These are phyloP conservation scores for Drosophila pseudotalamancana DNA, from an alignment of 2,888 invertebrate genomes.

Conservation along the genomic window DNA sequence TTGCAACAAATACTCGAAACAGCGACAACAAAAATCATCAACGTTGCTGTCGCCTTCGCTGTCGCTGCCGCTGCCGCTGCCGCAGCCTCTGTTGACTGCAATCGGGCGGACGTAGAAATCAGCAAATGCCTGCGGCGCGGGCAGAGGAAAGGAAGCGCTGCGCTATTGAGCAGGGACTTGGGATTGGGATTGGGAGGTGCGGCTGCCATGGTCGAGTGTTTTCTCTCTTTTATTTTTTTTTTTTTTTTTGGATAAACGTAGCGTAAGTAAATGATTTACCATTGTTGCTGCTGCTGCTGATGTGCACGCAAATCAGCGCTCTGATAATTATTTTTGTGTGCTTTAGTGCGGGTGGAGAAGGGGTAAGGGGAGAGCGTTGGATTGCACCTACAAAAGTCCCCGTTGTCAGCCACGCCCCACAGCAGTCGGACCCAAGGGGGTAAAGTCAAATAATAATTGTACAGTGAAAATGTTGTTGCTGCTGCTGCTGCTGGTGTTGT, in stretches of 20 bases:
- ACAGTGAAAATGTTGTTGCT: constrained; percentile 26
- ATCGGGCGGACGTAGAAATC: constrained; percentile 46
- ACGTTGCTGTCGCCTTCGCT: constrained; percentile 30
- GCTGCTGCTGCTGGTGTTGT: constrained; percentile 11
- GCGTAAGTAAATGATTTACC: constrained; percentile 70
- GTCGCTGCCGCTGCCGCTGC: not conserved
- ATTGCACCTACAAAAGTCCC: constrained; percentile 6
- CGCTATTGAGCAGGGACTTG: constrained; percentile 6
- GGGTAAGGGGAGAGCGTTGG: not conserved
- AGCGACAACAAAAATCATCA: constrained; percentile 41
- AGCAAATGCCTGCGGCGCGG: constrained; percentile 53
- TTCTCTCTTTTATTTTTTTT: not conserved
- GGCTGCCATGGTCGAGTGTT: not conserved
- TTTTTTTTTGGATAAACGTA: constrained; percentile 44
- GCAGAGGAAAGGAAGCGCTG: not conserved
- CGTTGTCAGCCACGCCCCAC: constrained; percentile 3
- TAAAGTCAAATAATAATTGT: constrained; percentile 50
- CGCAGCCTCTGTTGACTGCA: constrained; percentile 46
- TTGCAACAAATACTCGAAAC: constrained; percentile 62
- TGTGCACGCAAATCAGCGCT: constrained; percentile 44
- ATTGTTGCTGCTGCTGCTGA: constrained; percentile 19
- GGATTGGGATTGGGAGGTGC: not conserved
- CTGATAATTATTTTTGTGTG: constrained; percentile 63
- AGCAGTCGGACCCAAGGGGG: constrained; percentile 1
- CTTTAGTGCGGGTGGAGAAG: constrained; percentile 37